A percentile compares a stretch with the other conserved stretches of the same genome.
Evolutionary conservation across 2,888 invertebrate genomes (phyloP).

Genomic region (Agrilus biguttatus): DNA sequence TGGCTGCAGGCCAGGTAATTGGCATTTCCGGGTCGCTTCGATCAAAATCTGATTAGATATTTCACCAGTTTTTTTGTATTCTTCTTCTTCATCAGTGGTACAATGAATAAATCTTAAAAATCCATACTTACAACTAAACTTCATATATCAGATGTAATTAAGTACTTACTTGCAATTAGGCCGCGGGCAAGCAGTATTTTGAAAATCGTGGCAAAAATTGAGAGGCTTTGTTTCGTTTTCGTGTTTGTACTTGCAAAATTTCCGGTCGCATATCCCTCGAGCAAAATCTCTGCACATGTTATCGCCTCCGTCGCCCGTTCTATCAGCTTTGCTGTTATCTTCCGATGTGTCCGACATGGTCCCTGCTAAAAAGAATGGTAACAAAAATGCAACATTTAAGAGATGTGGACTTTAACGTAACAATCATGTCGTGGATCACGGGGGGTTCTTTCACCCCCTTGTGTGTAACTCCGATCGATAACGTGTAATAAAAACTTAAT

Average conservation of each 20-base stretch:
- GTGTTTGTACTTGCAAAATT: constrained; percentile 38
- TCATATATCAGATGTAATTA: neutral
- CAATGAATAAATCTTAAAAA: constrained; percentile 56
- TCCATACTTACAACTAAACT: neutral
- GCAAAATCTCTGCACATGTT: constrained; percentile 41
- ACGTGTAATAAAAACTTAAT: no score
- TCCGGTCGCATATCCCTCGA: constrained; percentile 41
- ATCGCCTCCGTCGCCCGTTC: constrained; percentile 20
- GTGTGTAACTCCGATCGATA: no score
- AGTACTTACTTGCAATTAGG: constrained; percentile 47
- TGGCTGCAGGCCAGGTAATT: constrained; percentile 29
- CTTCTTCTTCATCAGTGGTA: constrained; percentile 59
- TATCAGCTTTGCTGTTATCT: constrained; percentile 18
- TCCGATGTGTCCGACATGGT: constrained; percentile 26
- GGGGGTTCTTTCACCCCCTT: no score
- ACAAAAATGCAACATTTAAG: constrained; percentile 6
- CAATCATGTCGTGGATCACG: no score
- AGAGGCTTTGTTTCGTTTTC: constrained; percentile 29
- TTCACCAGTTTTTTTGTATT: constrained; percentile 56
- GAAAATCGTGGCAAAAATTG: constrained; percentile 50
- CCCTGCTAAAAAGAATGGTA: constrained; percentile 5
- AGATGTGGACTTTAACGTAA: neutral
- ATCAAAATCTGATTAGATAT: constrained; percentile 43
- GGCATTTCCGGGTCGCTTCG: constrained; percentile 30
- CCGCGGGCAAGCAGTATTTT: constrained; percentile 62